Conservation (phyloP, 64 coral and sea anemone genomes). For the Pachyseris speciosa region DNA sequence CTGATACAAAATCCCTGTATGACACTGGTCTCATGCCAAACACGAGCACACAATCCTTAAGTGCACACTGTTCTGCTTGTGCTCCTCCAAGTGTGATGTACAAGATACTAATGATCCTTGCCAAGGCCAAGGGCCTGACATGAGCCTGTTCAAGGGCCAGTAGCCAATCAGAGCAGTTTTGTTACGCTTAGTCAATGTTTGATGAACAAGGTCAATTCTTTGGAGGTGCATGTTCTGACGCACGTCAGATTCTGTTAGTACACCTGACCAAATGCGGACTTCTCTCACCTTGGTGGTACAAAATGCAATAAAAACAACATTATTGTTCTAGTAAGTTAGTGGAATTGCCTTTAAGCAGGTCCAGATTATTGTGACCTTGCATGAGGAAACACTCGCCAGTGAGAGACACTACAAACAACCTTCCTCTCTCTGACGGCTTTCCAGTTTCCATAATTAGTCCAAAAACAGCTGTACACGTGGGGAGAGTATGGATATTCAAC, state of each 20-base stretch:
- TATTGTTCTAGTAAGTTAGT: too few species aligned
- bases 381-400: too few species aligned
- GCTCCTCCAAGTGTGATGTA: slow-evolving; percentile 74
- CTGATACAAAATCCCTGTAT: background rate
- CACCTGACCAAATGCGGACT: slow-evolving; percentile 84
- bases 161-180: slow-evolving; percentile 84
- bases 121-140: slow-evolving; percentile 90
- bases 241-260: slow-evolving; percentile 64
- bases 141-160: slow-evolving; percentile 94
- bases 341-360: too few species aligned
- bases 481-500: too few species aligned
- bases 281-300: slow-evolving; percentile 72
- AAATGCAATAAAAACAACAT: too few species aligned
- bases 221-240: slow-evolving; percentile 87
- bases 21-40: slow-evolving; percentile 47
- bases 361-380: too few species aligned
- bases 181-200: slow-evolving; percentile 23
- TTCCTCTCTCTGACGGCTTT: too few species aligned
- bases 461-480: too few species aligned
- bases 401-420: too few species aligned
- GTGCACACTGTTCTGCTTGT: slow-evolving; percentile 55
- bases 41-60: slow-evolving; percentile 71
- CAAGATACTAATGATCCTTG: slow-evolving; percentile 80
- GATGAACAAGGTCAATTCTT: slow-evolving; percentile 77
- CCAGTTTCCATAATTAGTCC: too few species aligned